Base-by-base conservation (phyloP, 2,888 invertebrate genomes). In the Tricholauxania praeusta region DNA sequence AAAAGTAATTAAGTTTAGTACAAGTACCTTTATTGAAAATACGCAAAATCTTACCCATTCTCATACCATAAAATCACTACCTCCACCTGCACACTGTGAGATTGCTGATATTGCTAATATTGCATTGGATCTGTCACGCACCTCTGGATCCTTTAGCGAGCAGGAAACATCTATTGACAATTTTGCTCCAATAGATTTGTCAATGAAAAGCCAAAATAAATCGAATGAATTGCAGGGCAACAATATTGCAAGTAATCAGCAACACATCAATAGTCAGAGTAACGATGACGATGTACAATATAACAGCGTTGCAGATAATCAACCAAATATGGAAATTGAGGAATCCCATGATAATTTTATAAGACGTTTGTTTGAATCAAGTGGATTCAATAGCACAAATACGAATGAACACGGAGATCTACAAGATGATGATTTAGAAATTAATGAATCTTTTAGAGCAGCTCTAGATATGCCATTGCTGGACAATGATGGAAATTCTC, bases 381-480 rank as follows among this genome's bases (percentile, higher is more conserved):
- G 71, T 49, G 74, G 65, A 17, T 76, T 76, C 55, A 63, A 75
- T 64, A 53, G 17, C 70, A 70, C 8, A 12, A 12, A 3, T n/a
- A 15, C 48, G 52, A 64, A 7, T 64, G 49, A 68, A 53, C n/a
- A 28, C 22, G 53, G 22, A 47, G 8, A 63, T 49, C 39, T 70
- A 39, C 15, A 28, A 14, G 28, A 15, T 51, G 60, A 60, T 14
- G 17, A 62, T 53, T n/a, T 70, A 7, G 14, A 72, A 55, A 53
- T 59, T 60, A 67, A 71, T 60, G 75, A 71, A 68, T 76, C 77
- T 2, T 77, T 76, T 73, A 75, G 73, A 49, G 74, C 73, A 14
- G 78, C 77, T 7, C 72, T 78, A 28, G 77, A 79, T 68, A 79
- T 79, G 79, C 79, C 79, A 14, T 64, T 78, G 47, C 73, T 79